Conservation (phyloP, 92 coral and sea anemone genomes). For the Parazoanthus swiftii region DNA sequence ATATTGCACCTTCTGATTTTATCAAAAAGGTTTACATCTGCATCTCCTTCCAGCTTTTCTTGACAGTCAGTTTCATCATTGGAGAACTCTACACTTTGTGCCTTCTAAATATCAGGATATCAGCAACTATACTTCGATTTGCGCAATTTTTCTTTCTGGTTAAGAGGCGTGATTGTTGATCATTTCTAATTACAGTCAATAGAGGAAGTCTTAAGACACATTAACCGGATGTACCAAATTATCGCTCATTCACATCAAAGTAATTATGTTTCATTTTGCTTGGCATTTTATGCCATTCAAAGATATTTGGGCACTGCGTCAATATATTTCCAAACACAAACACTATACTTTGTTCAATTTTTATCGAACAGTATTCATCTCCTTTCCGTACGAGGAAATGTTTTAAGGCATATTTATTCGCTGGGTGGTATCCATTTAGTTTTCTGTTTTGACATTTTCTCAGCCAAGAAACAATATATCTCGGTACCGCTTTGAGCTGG, state of each 20-base stretch:
- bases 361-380: background rate
- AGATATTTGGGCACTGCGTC: slow-evolving; percentile 42
- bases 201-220: slow-evolving; percentile 37
- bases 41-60: background rate
- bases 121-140: background rate
- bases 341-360: background rate
- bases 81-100: slow-evolving; percentile 10
- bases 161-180: slow-evolving; percentile 39
- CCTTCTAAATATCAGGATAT: slow-evolving; percentile 2
- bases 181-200: slow-evolving; percentile 37
- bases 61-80: background rate
- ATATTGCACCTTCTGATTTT: background rate
- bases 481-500: background rate
- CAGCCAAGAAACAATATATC: background rate
- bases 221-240: slow-evolving; percentile 44
- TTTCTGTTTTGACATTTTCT: background rate
- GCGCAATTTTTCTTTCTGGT: background rate
- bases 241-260: slow-evolving; percentile 37
- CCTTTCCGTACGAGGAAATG: background rate
- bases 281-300: slow-evolving; percentile 43
- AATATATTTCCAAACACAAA: background rate
- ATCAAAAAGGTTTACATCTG: slow-evolving; percentile 7
- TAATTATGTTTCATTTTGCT: slow-evolving; percentile 3
- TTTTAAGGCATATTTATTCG: background rate
- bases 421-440: background rate